Evolutionary conservation across 2,797 vertebrate species (phyloP).

Genomic region (Pelobates cultripes): DNA sequence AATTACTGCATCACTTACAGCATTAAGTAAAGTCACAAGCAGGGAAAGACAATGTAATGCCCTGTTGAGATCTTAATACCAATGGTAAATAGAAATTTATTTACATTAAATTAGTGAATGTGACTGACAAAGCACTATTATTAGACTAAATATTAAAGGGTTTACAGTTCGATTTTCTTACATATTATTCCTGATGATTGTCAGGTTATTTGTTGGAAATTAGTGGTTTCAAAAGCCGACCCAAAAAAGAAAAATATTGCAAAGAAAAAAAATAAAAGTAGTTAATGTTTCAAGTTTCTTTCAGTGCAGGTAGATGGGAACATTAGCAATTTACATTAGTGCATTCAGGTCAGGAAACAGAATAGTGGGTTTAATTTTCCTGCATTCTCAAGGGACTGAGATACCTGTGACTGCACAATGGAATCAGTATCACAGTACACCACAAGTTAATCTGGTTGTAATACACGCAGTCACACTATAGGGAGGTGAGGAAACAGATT

Average conservation of each 20-base stretch:
- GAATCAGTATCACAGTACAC: slow-evolving; percentile 17
- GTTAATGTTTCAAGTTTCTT: slow-evolving; percentile 25
- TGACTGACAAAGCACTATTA: too few relatives aligned
- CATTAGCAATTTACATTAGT: slow-evolving; percentile 51
- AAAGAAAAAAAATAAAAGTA: not conserved
- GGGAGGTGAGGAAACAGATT: not conserved
- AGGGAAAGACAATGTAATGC: too few relatives aligned
- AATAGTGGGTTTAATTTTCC: slow-evolving; percentile 29
- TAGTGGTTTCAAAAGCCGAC: slow-evolving; percentile 5
- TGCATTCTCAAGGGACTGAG: slow-evolving; percentile 3
- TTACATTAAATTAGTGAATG: not conserved
- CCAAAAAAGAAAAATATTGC: slow-evolving; percentile 10
- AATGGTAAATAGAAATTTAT: too few relatives aligned
- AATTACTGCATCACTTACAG: too few relatives aligned
- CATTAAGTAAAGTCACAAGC: too few relatives aligned
- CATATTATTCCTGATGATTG: not conserved
- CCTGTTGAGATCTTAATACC: too few relatives aligned
- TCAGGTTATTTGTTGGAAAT: not conserved
- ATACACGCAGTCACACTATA: slow-evolving; percentile 9
- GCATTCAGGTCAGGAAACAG: slow-evolving; percentile 24
- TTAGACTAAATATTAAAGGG: not conserved
- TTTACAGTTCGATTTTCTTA: not conserved
- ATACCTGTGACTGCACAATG: slow-evolving; percentile 21
- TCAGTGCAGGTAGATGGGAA: slow-evolving; percentile 48
- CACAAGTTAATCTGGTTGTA: not conserved